Percentiles rank a stretch among this genome's conserved stretches.
Conservation (phyloP, 2,888 invertebrate species). For the Strigamia crassipes region DNA sequence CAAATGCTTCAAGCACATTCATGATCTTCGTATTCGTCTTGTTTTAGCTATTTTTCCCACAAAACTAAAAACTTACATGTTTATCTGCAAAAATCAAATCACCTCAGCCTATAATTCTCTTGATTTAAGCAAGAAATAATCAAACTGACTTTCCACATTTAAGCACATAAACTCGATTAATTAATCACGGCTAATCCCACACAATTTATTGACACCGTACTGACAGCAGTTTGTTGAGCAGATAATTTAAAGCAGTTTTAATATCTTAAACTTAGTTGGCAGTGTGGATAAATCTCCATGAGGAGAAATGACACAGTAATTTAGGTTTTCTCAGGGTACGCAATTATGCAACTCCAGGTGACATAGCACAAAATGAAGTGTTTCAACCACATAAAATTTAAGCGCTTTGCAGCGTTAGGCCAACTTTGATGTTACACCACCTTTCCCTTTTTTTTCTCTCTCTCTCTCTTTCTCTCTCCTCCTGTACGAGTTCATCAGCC, state of each 20-base stretch:
- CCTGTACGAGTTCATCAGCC: not conserved
- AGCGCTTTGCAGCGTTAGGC: slow-evolving; percentile 10
- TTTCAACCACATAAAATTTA: slow-evolving; percentile 10
- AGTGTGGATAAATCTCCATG: slow-evolving; percentile 1
- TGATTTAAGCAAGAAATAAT: no score
- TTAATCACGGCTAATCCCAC: not conserved
- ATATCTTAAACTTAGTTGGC: slow-evolving; percentile 2
- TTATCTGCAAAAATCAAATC: no score
- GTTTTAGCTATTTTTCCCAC: no score
- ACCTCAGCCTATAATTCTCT: no score
- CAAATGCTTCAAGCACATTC: no score
- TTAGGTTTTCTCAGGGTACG: not conserved
- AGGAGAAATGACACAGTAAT: slow-evolving; percentile 4
- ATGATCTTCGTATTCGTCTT: no score
- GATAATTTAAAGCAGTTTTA: not conserved
- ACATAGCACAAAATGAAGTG: slow-evolving; percentile 10
- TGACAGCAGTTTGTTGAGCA: not conserved
- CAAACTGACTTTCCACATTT: no score
- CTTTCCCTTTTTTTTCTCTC: not conserved
- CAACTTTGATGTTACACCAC: slow-evolving; percentile 10
- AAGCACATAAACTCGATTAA: not conserved
- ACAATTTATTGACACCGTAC: not conserved
- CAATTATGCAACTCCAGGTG: slow-evolving; percentile 4
- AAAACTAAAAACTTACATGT: no score
- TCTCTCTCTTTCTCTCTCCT: not conserved